Base-by-base conservation (phyloP, 2,888 invertebrate species). In the Campoplex capitator region DNA sequence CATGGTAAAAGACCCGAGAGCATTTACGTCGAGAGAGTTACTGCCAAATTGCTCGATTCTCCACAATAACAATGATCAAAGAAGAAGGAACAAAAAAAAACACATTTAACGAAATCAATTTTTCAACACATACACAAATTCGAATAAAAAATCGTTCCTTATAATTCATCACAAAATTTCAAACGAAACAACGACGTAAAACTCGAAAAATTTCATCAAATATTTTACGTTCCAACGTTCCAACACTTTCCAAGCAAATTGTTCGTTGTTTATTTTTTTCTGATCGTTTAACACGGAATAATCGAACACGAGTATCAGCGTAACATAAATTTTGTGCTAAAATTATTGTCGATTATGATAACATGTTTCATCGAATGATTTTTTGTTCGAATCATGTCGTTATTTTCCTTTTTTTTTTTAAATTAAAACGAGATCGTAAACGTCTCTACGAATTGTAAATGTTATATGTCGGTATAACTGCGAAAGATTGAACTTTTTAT, bases 1-100 rank as follows among this genome's bases (percentile, higher is more conserved):
- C 84, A 90, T 23, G 91, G 89, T 85, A 92, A 83, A 65, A 79
- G 88, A 68, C 91, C 92, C 42, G 84, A 82, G 54, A 92, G 91
- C 84, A 86, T 92, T 83, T 88, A 90, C 79, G 78, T 91, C 79
- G 92, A 93, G 81, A 92, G 89, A 76, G 91, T 91, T 83, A 92
- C 91, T 6, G 90, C 92, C 13, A 92, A 90, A 83, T 88, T 93
- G 51, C 88, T 92, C 82, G 92, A 93, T 73, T 82, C 80, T 23
- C 87, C 90, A 28, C 84, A 86, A 56, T 23, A 28, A 35, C 8
- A 73, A 62, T 62, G 23, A 0, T 8, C 18, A 45, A 45, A 45
- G 11, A 45, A 45, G 2, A n/a, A 58, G 6, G n/a, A 68, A n/a
- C n/a, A n/a, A n/a, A 35, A 45, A 16, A 42, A 71, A 58, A 42